Base-by-base conservation (phyloP, 2,888 invertebrate species). In the Smittia aterrima region DNA sequence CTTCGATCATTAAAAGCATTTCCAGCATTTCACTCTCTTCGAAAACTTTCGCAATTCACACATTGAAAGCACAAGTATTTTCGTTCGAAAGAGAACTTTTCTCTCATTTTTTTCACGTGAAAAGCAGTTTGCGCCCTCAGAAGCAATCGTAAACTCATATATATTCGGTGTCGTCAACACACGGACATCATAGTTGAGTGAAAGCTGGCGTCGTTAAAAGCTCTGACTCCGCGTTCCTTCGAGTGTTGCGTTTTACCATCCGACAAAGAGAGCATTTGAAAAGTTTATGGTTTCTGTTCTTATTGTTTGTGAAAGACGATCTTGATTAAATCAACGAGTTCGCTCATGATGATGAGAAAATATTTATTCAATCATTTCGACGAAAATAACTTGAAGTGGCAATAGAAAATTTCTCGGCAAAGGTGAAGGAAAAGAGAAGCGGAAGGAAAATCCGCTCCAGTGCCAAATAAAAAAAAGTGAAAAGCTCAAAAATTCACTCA, bases 101-200 rank as follows among this genome's bases (percentile, higher is more conserved):
- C 47, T 47, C 47, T 47, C 47, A 38, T 38, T 9, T 9, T 38
- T 11, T 47, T 47, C n/a, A 6, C 47, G 47, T 13, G 32, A 32
- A 32, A 32, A 32, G 32, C 32, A 9, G 32, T 38, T 38, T 38
- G 9, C 9, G 38, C 47, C n/a, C 47, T 47, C 47, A 7, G 11
- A 38, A 7, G 38, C 7, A 58, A 2, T 22, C 58, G 18, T 58
- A 58, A 58, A 6, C 20, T 18, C 22, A 18, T 58, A 58, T 58
- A 58, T 58, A 58, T 58, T 58, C 58, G 9, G 20, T 20, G 18
- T 1, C 2, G 18, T 58, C 18, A 58, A 58, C 20, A 58, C 58
- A 58, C 58, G 1, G 20, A 58, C 22, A 58, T 18, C 58, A 58
- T 18, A 58, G 58, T 58, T 22, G 58, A 58, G 58, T 58, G 58